phyloP scores from a whole-genome alignment of 2,113 vertebrate species.

The Phycodurus eques region DNA sequence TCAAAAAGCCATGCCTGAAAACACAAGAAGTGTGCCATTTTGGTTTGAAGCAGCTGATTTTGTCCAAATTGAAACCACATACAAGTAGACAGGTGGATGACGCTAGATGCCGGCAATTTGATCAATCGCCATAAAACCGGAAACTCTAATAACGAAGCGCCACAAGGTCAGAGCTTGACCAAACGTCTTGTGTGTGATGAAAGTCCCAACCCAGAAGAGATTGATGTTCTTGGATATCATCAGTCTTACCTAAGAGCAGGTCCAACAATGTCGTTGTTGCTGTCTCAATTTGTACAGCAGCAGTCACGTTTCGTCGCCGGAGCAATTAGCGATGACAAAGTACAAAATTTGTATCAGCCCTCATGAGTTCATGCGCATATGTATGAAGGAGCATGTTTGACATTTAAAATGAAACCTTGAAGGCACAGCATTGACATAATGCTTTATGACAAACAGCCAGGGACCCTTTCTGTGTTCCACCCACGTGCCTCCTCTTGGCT shows the following conservation, averaged over 20 bases:
- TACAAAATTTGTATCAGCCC: not conserved
- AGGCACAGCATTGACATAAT: constrained; percentile 6
- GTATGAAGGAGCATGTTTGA: constrained; percentile 15
- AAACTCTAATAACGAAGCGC: not conserved
- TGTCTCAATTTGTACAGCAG: not conserved
- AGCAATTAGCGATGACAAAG: constrained; percentile 7
- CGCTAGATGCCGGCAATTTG: not conserved
- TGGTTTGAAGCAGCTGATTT: not conserved
- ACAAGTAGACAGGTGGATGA: no score
- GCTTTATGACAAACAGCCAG: constrained; percentile 4
- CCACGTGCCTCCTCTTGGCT: constrained; percentile 5
- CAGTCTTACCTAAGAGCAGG: not conserved
- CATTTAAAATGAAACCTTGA: constrained; percentile 18
- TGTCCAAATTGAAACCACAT: not conserved
- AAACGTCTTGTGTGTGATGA: not conserved
- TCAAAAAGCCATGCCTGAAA: no score
- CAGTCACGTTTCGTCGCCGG: not conserved
- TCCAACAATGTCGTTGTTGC: not conserved
- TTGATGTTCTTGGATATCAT: not conserved
- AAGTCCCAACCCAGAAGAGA: not conserved
- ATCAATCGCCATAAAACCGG: not conserved
- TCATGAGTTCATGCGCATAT: constrained; percentile 7
- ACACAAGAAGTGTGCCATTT: not conserved
- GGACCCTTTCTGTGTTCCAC: constrained; percentile 4
- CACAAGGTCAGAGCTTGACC: not conserved